A percentile compares a stretch with the other conserved stretches of the same genome.
Evolutionary conservation across 2,888 invertebrate genomes (phyloP).

Genomic region (Ligdia adustata): DNA sequence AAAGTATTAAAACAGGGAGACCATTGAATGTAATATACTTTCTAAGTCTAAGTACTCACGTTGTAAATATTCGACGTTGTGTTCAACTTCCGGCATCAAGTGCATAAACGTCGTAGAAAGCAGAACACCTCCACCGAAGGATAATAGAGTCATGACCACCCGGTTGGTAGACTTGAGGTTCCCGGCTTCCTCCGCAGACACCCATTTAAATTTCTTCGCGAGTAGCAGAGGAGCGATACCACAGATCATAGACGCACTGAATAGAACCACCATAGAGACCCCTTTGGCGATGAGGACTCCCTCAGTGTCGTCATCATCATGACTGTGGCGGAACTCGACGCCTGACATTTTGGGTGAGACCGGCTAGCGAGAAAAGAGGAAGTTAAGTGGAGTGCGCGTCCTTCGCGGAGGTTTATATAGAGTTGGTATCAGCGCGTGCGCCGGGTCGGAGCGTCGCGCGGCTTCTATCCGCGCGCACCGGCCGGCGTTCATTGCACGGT

Average conservation of each 20-base stretch:
- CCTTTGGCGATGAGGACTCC: conserved; percentile 88
- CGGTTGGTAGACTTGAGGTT: conserved; percentile 75
- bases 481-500: conserved; percentile 45
- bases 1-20: no score
- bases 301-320: conserved; percentile 58
- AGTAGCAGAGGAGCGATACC: conserved; percentile 90
- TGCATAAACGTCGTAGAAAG: conserved; percentile 92
- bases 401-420: conserved; percentile 60
- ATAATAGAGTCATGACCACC: conserved; percentile 85
- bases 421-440: conserved; percentile 73
- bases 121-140: conserved; percentile 94
- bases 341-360: conserved; percentile 44
- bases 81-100: conserved; percentile 90
- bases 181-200: conserved; percentile 72
- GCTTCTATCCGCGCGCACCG: conserved; percentile 58
- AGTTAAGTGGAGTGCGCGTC: conserved; percentile 46
- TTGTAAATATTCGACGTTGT: conserved; percentile 86
- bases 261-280: conserved; percentile 91
- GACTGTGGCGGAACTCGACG: conserved; percentile 38
- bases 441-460: conserved; percentile 60
- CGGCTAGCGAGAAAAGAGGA: conserved; percentile 22
- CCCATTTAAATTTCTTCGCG: conserved; percentile 86
- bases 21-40: no score
- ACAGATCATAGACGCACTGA: conserved; percentile 89
- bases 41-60: conserved; percentile 72